Conservation (phyloP, 1,140 invertebrate genomes). For the Pseudomyrmex sp. region DNA sequence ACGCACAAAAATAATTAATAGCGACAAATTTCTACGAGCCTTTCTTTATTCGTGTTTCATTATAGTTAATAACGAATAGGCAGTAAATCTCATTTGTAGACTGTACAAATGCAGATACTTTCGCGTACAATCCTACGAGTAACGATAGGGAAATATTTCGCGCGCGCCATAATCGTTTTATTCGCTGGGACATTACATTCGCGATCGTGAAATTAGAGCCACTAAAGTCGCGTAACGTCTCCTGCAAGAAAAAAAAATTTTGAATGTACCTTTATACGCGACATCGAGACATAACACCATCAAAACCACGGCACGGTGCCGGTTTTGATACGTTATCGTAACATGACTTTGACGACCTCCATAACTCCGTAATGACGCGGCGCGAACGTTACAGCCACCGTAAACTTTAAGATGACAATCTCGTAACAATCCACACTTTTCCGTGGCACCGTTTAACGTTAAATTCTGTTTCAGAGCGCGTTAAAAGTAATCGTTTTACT, state of each 20-base stretch:
- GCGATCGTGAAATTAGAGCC: constrained; percentile 33
- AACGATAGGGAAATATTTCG: constrained; percentile 55
- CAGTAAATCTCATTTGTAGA: constrained; percentile 54
- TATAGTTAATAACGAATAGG: constrained; percentile 54
- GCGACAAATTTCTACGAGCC: constrained; percentile 28
- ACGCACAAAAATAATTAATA: constrained; percentile 37
- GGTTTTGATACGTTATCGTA: constrained; percentile 39
- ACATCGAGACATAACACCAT: not conserved
- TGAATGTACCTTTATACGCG: constrained; percentile 12
- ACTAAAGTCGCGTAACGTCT: constrained; percentile 21
- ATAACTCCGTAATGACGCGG: constrained; percentile 34
- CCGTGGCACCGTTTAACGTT: constrained; percentile 23
- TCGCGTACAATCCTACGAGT: constrained; percentile 46
- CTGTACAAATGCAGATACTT: constrained; percentile 9
- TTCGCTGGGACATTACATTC: constrained; percentile 20
- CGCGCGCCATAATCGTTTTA: constrained; percentile 29
- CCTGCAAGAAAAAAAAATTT: constrained; percentile 17
- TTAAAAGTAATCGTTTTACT: constrained; percentile 18
- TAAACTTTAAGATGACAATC: constrained; percentile 60
- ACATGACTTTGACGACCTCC: constrained; percentile 40
- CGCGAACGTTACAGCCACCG: constrained; percentile 30
- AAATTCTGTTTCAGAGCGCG: constrained; percentile 20
- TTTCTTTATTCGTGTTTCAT: constrained; percentile 13
- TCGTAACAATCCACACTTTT: constrained; percentile 36
- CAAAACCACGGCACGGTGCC: constrained; percentile 27